Evolutionary conservation across 2,797 vertebrate genomes (phyloP).

Genomic region (Sebastes oblongus): DNA sequence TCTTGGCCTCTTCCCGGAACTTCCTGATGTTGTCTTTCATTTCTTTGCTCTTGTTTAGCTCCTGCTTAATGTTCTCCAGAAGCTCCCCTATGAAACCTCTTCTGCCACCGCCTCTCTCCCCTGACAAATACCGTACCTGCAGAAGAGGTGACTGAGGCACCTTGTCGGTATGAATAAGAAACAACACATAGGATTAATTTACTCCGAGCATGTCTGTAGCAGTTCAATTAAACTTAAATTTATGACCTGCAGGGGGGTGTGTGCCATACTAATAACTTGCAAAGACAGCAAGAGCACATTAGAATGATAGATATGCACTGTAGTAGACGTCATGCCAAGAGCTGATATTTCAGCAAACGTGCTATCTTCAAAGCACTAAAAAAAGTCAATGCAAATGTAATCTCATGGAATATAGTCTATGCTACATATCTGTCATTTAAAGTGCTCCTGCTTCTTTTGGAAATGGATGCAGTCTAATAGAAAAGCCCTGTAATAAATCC

Average conservation of each 20-base stretch:
- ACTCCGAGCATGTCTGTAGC: background rate
- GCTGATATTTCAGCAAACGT: background rate
- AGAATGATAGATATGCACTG: background rate
- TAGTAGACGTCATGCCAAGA: background rate
- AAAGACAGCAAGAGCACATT: background rate
- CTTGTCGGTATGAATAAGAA: slow-evolving; percentile 15
- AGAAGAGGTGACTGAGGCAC: slow-evolving; percentile 17
- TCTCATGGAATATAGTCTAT: background rate
- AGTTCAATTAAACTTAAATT: background rate
- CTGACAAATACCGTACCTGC: slow-evolving; percentile 75
- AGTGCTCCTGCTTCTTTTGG: background rate
- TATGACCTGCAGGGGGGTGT: background rate
- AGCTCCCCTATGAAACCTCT: slow-evolving; percentile 94
- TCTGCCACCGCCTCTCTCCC: slow-evolving; percentile 79
- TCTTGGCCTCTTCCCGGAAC: slow-evolving; percentile 94
- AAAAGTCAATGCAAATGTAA: background rate
- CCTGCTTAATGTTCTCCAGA: slow-evolving; percentile 92
- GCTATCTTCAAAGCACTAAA: background rate
- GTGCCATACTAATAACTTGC: background rate
- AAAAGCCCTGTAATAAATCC: background rate
- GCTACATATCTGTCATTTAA: background rate
- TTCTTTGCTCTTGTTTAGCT: slow-evolving; percentile 94
- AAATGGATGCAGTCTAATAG: background rate
- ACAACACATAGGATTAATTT: background rate
- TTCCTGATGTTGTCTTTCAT: slow-evolving; percentile 97